Evolutionary conservation across 1,140 invertebrate species (phyloP).

Genomic region (Mamestra configurata): DNA sequence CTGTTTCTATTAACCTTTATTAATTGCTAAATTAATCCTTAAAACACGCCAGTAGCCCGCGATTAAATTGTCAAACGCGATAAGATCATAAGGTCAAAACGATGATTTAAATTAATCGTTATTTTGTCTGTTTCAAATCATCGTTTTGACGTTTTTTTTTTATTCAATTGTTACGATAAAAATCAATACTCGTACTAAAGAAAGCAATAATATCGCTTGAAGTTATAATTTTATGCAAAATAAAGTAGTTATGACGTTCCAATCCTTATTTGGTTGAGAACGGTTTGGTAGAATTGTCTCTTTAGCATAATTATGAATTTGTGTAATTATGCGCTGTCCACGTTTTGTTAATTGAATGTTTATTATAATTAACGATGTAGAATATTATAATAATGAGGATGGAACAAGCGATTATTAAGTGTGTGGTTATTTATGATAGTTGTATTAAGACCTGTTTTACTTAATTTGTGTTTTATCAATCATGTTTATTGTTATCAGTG

Average conservation of each 20-base stretch:
- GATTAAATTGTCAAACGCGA: slow-evolving; percentile 4
- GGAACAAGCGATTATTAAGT: slow-evolving; percentile 17
- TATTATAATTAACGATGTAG: slow-evolving; percentile 37
- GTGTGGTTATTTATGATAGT: background rate
- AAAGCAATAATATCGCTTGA: background rate
- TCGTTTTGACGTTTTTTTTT: no score
- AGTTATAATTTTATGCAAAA: slow-evolving; percentile 15
- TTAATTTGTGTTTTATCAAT: background rate
- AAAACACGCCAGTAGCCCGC: slow-evolving; percentile 1
- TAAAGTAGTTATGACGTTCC: background rate
- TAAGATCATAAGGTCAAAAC: background rate
- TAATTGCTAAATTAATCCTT: background rate
- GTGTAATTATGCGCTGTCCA: background rate
- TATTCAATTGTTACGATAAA: background rate
- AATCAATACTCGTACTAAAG: background rate
- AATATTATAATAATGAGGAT: slow-evolving; percentile 26
- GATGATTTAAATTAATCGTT: background rate
- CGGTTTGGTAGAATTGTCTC: background rate
- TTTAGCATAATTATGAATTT: slow-evolving; percentile 26
- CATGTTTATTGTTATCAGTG: background rate
- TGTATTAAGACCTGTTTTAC: background rate
- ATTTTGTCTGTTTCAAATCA: no score
- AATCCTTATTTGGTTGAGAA: background rate
- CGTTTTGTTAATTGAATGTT: background rate
- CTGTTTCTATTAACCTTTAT: slow-evolving; percentile 39